A percentile compares a stretch with the other conserved stretches of the same genome.
These are phyloP conservation scores for Strongylocentrotus purpuratus DNA, from an alignment of 35 echinoderm and acorn worm species.

Conservation along the genomic window DNA sequence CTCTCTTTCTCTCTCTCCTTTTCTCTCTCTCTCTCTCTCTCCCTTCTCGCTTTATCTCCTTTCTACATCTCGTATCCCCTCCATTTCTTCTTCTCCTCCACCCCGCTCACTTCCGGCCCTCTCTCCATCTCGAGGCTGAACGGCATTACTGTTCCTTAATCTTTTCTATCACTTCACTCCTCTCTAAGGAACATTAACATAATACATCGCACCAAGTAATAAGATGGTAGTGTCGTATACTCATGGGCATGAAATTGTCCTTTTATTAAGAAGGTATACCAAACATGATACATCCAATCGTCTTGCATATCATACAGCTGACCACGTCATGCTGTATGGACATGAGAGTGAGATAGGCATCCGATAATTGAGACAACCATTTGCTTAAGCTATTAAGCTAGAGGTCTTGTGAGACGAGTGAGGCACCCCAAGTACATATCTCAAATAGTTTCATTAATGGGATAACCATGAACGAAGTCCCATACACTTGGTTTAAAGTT, in stretches of 20 bases:
- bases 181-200: neutral
- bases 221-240: neutral
- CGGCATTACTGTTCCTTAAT: neutral
- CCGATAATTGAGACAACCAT: neutral
- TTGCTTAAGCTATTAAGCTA: conserved; percentile 18
- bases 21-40: neutral
- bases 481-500: neutral
- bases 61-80: neutral
- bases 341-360: neutral
- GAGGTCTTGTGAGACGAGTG: neutral
- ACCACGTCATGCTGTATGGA: neutral
- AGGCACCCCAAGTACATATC: neutral
- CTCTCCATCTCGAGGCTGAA: neutral
- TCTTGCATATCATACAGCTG: neutral
- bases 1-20: neutral
- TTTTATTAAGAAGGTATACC: neutral
- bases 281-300: neutral
- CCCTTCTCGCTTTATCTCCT: neutral
- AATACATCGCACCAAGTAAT: neutral
- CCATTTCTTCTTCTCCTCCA: neutral
- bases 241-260: neutral
- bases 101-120: neutral
- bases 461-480: conserved; percentile 2
- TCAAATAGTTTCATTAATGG: conserved; percentile 6
- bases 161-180: neutral